These are phyloP conservation scores for Microtus ochrogaster DNA, from an alignment of 2,113 vertebrate species.

Conservation along the genomic window DNA sequence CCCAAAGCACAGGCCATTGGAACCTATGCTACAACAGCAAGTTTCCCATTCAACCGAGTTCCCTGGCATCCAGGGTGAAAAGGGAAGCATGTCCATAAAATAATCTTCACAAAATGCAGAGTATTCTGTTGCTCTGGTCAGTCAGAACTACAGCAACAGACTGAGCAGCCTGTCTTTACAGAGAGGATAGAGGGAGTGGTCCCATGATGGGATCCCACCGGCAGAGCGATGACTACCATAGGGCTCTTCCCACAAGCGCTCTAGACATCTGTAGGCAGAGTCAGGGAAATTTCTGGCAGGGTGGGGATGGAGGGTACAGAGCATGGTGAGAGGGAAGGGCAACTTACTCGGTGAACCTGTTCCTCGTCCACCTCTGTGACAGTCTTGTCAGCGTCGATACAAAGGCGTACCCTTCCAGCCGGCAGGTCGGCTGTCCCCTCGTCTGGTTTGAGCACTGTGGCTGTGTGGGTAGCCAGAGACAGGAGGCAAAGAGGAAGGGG, in stretches of 20 bases:
- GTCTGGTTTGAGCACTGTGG: slow-evolving; percentile 95
- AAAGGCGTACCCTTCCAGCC: slow-evolving; percentile 89
- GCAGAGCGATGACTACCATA: neutral
- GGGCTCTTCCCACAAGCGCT: too few species aligned
- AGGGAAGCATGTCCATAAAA: neutral
- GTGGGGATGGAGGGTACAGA: neutral
- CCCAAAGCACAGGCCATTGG: neutral
- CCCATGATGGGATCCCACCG: too few species aligned
- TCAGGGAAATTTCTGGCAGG: neutral
- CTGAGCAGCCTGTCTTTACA: neutral
- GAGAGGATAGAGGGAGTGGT: neutral
- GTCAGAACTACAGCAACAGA: neutral
- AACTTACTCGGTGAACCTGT: slow-evolving; percentile 90
- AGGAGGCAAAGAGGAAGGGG: too few species aligned
- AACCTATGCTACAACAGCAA: neutral
- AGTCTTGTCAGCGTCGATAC: slow-evolving; percentile 86
- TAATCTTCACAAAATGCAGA: neutral
- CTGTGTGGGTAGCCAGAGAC: slow-evolving; percentile 80
- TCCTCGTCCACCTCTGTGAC: slow-evolving; percentile 90
- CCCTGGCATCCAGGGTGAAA: slow-evolving; percentile 28
- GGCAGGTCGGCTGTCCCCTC: slow-evolving; percentile 94
- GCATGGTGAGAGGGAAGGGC: neutral
- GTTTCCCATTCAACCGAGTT: neutral
- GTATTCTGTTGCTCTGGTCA: neutral
- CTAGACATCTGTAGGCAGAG: neutral